These are phyloP conservation scores for Rallus limicola DNA, from an alignment of 2,113 vertebrate species.

Conservation along the genomic window DNA sequence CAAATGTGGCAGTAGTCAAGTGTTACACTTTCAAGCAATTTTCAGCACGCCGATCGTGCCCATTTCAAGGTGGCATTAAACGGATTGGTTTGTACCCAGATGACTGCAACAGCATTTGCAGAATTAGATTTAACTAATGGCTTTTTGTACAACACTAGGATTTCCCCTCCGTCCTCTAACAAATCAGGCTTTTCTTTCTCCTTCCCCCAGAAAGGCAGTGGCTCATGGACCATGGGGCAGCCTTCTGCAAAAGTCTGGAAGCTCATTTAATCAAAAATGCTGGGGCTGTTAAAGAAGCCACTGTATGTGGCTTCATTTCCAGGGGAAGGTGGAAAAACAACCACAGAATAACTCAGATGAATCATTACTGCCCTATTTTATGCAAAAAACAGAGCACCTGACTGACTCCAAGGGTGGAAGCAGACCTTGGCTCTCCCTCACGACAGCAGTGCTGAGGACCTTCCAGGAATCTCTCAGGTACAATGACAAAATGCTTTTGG, in stretches of 20 bases:
- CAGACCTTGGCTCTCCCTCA: not conserved
- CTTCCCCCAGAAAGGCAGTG: not conserved
- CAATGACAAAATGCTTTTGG: not conserved
- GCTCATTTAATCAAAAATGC: not conserved
- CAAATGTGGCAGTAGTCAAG: conserved; percentile 84
- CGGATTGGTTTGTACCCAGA: conserved; percentile 54
- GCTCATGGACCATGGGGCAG: accelerated
- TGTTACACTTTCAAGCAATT: conserved; percentile 84
- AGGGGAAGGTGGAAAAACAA: not conserved
- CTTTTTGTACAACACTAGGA: not conserved
- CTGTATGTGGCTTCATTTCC: not conserved
- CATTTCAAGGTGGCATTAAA: conserved; percentile 66
- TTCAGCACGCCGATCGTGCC: conserved; percentile 68
- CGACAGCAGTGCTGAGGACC: accelerated
- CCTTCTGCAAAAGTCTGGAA: not conserved
- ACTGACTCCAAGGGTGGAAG: not conserved
- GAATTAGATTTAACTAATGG: conserved; percentile 17
- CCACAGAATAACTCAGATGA: not conserved
- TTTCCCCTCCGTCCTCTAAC: not conserved
- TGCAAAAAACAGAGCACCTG: not conserved
- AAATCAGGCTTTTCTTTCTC: not conserved
- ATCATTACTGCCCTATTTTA: not conserved
- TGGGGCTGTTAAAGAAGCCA: not conserved
- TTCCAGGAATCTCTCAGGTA: not conserved
- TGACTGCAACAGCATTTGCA: not conserved